Evolutionary conservation across 2,797 vertebrate species (phyloP).

Genomic region (Oreochromis grahami): DNA sequence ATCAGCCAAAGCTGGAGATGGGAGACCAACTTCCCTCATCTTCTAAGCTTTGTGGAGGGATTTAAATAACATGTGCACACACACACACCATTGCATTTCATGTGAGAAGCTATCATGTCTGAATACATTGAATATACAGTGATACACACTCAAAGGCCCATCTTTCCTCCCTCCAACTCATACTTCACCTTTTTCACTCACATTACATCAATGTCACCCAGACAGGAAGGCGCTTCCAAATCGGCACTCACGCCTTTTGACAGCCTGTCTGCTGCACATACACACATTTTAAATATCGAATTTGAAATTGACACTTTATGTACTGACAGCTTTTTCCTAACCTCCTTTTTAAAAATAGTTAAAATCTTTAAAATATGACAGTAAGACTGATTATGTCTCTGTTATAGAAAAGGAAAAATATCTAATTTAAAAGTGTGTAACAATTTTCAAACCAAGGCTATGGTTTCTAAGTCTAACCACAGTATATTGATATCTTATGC

Average conservation of each 20-base stretch:
- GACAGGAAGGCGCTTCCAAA: slow-evolving; percentile 8
- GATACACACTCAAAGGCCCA: slow-evolving; percentile 38
- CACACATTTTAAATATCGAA: not conserved
- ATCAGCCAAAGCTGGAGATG: slow-evolving; percentile 63
- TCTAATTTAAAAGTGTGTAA: not conserved
- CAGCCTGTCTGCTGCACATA: not conserved
- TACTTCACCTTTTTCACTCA: slow-evolving; percentile 22
- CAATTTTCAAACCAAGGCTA: not conserved
- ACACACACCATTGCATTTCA: slow-evolving; percentile 28
- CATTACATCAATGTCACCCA: slow-evolving; percentile 42
- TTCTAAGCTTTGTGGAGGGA: slow-evolving; percentile 62
- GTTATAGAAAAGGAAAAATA: not conserved
- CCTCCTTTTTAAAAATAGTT: not conserved
- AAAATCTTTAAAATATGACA: not conserved
- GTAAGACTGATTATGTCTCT: not conserved
- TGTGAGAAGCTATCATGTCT: slow-evolving; percentile 60
- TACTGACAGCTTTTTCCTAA: not conserved
- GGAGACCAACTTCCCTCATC: slow-evolving; percentile 57
- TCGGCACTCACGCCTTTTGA: not conserved
- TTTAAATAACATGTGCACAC: slow-evolving; percentile 33
- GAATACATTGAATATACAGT: slow-evolving; percentile 58
- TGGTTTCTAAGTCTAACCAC: not conserved
- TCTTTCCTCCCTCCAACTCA: slow-evolving; percentile 10
- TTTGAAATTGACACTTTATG: not conserved
- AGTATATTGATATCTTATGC: not conserved